Percentiles rank a stretch among this genome's conserved stretches.
Evolutionary conservation across 2,888 invertebrate genomes (phyloP).

Genomic region (Andrena dorsata): DNA sequence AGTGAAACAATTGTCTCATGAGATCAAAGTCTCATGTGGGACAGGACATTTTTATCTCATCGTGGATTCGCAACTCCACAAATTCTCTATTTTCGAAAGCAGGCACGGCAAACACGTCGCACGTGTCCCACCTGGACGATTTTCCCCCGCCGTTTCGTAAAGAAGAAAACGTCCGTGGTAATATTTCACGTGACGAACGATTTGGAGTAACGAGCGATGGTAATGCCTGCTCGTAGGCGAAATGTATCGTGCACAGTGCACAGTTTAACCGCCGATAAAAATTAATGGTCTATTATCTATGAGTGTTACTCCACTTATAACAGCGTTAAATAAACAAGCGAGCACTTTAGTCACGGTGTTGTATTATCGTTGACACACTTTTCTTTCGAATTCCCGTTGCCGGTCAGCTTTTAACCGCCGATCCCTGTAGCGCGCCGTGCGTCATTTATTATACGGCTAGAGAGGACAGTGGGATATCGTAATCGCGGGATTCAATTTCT

Average conservation of each 20-base stretch:
- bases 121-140: too few relatives aligned
- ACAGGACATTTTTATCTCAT: too few relatives aligned
- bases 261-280: conserved; percentile 66
- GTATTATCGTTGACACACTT: conserved; percentile 62
- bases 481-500: conserved; percentile 42
- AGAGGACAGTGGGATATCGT: conserved; percentile 13
- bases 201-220: conserved; percentile 14
- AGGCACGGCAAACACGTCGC: too few relatives aligned
- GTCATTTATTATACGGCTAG: conserved; percentile 27
- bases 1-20: too few relatives aligned
- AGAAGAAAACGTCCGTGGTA: background rate
- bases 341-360: conserved; percentile 43
- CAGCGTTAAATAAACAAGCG: conserved; percentile 48
- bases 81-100: too few relatives aligned
- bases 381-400: conserved; percentile 39
- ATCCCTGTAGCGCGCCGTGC: conserved; percentile 14
- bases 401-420: conserved; percentile 35
- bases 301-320: conserved; percentile 55
- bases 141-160: background rate
- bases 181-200: conserved; percentile 7
- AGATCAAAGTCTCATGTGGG: too few relatives aligned
- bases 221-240: conserved; percentile 5
- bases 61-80: too few relatives aligned
- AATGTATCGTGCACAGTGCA: conserved; percentile 26
- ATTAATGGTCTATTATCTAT: conserved; percentile 64